Conservation (phyloP, 2,113 vertebrate species). For the Aspidoscelis tigris region DNA sequence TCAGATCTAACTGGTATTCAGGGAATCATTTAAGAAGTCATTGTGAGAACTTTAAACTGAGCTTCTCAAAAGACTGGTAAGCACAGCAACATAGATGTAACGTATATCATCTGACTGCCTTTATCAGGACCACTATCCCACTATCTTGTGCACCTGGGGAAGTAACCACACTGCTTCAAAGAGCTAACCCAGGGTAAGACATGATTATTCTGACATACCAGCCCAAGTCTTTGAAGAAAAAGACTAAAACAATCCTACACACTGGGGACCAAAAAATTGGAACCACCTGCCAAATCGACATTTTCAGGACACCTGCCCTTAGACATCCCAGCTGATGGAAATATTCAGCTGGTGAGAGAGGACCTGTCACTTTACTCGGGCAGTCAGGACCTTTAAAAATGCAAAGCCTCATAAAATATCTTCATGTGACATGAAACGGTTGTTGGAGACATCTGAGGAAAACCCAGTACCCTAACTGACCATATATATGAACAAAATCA, state of each 20-base stretch:
- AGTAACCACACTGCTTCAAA: too few species aligned
- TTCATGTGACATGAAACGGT: neutral
- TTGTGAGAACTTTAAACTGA: neutral
- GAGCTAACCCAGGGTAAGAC: neutral
- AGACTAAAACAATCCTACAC: neutral
- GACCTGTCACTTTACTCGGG: neutral
- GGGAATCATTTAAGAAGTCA: neutral
- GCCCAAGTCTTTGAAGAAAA: neutral
- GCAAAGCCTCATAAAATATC: conserved; percentile 9
- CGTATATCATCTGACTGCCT: neutral
- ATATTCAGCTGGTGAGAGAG: conserved; percentile 8
- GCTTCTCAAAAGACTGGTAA: neutral
- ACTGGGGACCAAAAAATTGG: neutral
- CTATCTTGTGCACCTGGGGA: too few species aligned
- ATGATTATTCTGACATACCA: neutral
- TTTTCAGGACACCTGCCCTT: conserved; percentile 6
- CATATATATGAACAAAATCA: neutral
- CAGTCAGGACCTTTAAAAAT: conserved; percentile 15
- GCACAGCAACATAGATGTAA: too few species aligned
- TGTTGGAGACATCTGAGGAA: neutral
- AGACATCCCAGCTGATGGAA: conserved; percentile 16
- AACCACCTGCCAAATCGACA: neutral
- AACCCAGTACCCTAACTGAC: neutral
- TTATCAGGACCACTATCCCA: neutral
- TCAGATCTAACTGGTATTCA: neutral